Conservation (phyloP, 2,797 vertebrate genomes). For the Gorsachius magnificus region DNA sequence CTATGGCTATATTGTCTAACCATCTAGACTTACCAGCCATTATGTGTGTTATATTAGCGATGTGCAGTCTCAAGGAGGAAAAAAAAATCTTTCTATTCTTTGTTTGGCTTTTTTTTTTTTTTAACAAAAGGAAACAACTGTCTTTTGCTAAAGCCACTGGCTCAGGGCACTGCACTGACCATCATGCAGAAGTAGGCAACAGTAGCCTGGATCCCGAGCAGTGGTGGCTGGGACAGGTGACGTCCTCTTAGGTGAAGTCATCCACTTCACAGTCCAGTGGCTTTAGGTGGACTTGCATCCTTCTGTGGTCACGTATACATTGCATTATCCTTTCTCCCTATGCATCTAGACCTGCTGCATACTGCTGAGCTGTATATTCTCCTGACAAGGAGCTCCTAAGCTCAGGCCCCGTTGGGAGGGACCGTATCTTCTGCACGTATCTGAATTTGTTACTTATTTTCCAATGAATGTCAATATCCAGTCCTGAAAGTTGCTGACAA, state of each 20-base stretch:
- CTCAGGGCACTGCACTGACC: rapidly evolving
- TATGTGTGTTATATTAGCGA: neutral
- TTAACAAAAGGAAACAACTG: no score
- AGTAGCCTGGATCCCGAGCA: rapidly evolving
- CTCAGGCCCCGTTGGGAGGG: rapidly evolving
- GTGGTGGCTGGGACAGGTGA: neutral
- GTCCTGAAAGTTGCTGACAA: neutral
- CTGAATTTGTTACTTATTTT: neutral
- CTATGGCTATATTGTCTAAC: no score
- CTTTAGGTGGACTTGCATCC: neutral
- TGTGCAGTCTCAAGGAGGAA: neutral
- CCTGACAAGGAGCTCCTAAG: no score
- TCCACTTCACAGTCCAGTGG: no score
- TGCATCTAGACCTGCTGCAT: neutral
- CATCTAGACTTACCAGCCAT: neutral
- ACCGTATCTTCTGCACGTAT: rapidly evolving
- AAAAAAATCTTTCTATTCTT: neutral
- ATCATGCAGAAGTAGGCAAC: no score
- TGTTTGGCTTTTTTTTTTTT: neutral
- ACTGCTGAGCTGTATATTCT: neutral
- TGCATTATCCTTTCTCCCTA: rapidly evolving
- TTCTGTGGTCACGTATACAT: no score
- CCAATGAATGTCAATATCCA: neutral
- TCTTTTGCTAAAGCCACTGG: neutral
- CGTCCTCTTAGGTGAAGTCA: neutral